Conservation (phyloP, 2,888 invertebrate species). For the Drosophila rubida region DNA sequence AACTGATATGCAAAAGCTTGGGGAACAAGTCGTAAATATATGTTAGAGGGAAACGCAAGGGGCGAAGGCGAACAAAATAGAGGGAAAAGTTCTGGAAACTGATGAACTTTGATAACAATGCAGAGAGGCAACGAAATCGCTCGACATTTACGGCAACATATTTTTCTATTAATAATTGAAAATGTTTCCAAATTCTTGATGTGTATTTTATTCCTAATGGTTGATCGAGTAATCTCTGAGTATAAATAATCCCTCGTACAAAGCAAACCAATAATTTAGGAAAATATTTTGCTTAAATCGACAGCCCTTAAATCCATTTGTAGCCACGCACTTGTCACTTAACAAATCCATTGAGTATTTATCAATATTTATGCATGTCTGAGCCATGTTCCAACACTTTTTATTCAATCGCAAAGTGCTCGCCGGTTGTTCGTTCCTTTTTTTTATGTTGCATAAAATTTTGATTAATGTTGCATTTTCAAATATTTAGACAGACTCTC, state of each 20-base stretch:
- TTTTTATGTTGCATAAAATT: slow-evolving; percentile 37
- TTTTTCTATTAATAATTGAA: background rate
- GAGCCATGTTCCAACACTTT: slow-evolving; percentile 13
- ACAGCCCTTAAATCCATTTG: slow-evolving; percentile 21
- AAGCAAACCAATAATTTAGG: background rate
- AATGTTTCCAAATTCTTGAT: background rate
- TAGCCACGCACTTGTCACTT: slow-evolving; percentile 43
- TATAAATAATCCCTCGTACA: background rate
- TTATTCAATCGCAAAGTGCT: slow-evolving; percentile 39
- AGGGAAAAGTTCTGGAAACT: background rate
- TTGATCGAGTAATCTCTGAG: background rate
- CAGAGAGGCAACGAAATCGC: background rate
- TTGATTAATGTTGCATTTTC: slow-evolving; percentile 62
- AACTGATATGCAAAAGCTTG: slow-evolving; percentile 9
- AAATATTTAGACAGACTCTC: slow-evolving; percentile 56
- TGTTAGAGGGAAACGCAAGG: background rate
- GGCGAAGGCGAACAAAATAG: background rate
- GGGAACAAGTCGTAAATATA: background rate
- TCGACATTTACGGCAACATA: background rate
- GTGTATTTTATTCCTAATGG: background rate
- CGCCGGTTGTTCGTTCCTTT: background rate
- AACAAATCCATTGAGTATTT: slow-evolving; percentile 38
- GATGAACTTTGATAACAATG: slow-evolving; percentile 11
- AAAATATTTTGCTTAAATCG: background rate
- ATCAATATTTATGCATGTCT: slow-evolving; percentile 70